Percentiles rank a stretch among this genome's conserved stretches.
These are phyloP conservation scores for Plagiodera versicolora DNA, from an alignment of 2,888 invertebrate genomes.

Conservation along the genomic window DNA sequence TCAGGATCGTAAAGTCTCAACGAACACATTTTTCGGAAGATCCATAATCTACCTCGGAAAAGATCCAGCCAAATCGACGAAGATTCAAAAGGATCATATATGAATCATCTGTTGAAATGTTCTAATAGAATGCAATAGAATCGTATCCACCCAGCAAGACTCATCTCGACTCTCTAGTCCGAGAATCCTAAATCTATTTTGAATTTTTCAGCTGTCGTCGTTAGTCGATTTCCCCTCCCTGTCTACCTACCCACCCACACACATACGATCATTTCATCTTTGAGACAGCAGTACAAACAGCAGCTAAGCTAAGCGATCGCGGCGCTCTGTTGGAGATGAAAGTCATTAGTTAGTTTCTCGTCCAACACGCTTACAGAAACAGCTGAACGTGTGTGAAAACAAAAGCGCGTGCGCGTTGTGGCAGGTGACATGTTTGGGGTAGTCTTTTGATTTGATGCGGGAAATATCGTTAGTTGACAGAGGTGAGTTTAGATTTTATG, in stretches of 20 bases:
- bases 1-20: too few relatives aligned
- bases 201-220: constrained; percentile 27
- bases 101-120: too few relatives aligned
- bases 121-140: too few relatives aligned
- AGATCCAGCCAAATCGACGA: too few relatives aligned
- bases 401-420: constrained; percentile 22
- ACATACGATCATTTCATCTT: constrained; percentile 13
- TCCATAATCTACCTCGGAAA: too few relatives aligned
- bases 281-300: neutral
- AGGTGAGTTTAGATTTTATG: neutral
- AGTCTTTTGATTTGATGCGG: neutral
- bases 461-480: neutral
- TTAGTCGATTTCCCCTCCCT: constrained; percentile 21
- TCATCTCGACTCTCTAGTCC: constrained; percentile 7
- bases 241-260: too few relatives aligned
- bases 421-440: constrained; percentile 2
- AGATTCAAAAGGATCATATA: too few relatives aligned
- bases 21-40: too few relatives aligned
- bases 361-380: constrained; percentile 20
- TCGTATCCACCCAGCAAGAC: constrained; percentile 1
- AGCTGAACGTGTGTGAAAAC: constrained; percentile 16
- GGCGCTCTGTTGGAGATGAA: constrained; percentile 23
- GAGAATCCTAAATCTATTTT: constrained; percentile 14
- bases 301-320: constrained; percentile 11
- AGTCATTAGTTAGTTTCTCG: constrained; percentile 21